These are phyloP conservation scores for Panurus biarmicus DNA, from an alignment of 2,113 vertebrate species.

Conservation along the genomic window DNA sequence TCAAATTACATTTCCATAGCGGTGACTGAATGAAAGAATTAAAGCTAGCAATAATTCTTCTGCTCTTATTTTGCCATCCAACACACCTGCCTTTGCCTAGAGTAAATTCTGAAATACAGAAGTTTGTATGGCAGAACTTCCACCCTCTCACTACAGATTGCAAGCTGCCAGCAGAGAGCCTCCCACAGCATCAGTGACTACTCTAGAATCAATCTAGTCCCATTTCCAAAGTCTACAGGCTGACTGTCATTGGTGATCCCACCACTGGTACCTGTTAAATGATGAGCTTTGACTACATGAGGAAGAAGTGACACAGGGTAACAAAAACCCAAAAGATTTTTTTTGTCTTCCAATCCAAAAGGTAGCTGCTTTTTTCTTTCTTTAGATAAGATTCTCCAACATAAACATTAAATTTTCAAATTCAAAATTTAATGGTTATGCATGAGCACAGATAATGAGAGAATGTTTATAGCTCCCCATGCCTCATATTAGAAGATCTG, in stretches of 20 bases:
- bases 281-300: background rate
- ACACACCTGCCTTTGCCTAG: background rate
- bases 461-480: constrained; percentile 53
- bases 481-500: background rate
- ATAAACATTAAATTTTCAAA: constrained; percentile 19
- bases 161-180: background rate
- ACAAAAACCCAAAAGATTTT: background rate
- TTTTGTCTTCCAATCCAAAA: constrained; percentile 6
- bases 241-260: background rate
- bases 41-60: background rate
- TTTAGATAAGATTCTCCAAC: background rate
- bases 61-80: background rate
- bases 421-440: constrained; percentile 8
- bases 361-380: constrained; percentile 46
- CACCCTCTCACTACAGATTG: background rate
- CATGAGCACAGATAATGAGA: constrained; percentile 49
- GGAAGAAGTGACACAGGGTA: background rate
- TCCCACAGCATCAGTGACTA: background rate
- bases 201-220: background rate
- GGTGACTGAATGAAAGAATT: background rate
- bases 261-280: background rate
- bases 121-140: background rate
- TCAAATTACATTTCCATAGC: background rate
- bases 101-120: background rate
- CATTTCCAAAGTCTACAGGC: background rate